phyloP scores from a whole-genome alignment of 2,113 vertebrate species.

The Neopipo cinnamomea region DNA sequence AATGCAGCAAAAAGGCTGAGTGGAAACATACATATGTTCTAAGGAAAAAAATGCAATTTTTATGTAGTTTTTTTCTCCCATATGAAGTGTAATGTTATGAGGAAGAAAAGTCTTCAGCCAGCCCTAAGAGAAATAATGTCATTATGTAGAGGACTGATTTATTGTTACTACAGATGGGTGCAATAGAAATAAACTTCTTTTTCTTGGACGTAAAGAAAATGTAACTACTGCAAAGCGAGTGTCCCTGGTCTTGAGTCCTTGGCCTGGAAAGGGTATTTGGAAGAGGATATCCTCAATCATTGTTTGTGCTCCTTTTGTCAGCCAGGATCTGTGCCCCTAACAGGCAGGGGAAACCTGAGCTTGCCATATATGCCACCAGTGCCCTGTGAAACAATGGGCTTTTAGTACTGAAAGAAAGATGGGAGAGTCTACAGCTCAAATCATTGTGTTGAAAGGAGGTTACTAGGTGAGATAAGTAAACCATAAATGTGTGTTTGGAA shows the following conservation, averaged over 20 bases:
- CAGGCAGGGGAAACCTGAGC: neutral
- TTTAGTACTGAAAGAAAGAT: neutral
- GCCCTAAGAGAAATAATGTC: neutral
- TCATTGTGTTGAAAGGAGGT: neutral
- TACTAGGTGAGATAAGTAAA: neutral
- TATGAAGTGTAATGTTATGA: neutral
- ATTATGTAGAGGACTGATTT: neutral
- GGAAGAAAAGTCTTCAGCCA: neutral
- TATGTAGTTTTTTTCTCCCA: neutral
- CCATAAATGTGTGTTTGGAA: neutral
- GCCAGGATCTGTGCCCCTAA: neutral
- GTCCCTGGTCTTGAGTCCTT: neutral
- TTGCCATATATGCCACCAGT: neutral
- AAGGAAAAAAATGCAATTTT: neutral
- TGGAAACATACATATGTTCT: neutral
- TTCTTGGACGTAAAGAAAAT: neutral
- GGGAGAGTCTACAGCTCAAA: neutral
- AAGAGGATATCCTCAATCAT: neutral
- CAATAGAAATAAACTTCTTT: neutral
- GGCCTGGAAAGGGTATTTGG: neutral
- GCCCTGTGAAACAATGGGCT: neutral
- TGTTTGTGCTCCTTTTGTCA: neutral
- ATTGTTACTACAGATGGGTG: neutral
- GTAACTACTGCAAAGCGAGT: neutral
- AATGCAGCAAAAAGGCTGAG: neutral